These are phyloP conservation scores for Halcyon leucocephala DNA, from an alignment of 2,797 vertebrate species.

Conservation along the genomic window DNA sequence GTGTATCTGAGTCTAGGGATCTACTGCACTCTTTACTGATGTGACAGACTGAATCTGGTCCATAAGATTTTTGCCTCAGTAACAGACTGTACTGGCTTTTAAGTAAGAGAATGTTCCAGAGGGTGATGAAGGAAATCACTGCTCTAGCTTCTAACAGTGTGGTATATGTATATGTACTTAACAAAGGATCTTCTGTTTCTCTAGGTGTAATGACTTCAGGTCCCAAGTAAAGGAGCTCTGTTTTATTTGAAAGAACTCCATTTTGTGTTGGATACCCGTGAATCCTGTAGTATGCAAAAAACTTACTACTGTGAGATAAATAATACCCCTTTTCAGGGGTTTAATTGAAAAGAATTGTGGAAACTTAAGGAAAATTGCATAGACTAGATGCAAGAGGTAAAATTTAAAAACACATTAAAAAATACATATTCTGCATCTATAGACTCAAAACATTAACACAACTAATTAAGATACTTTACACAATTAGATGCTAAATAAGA, in stretches of 20 bases:
- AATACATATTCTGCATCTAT: not conserved
- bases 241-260: slow-evolving; percentile 65
- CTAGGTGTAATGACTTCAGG: slow-evolving; percentile 25
- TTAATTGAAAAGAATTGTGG: not conserved
- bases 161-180: not conserved
- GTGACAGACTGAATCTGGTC: not conserved
- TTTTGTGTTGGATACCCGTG: slow-evolving; percentile 46
- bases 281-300: slow-evolving; percentile 33
- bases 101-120: not conserved
- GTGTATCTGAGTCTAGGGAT: not conserved
- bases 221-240: slow-evolving; percentile 63
- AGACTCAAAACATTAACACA: not conserved
- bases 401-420: not conserved
- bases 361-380: not conserved
- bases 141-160: not conserved
- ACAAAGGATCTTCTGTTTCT: slow-evolving; percentile 67
- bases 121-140: not conserved
- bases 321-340: not conserved
- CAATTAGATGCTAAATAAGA: not conserved
- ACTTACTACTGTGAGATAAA: slow-evolving; percentile 1
- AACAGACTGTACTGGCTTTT: not conserved
- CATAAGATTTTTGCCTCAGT: not conserved
- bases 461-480: not conserved
- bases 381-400: not conserved
- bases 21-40: not conserved